phyloP scores from a whole-genome alignment of 2,797 vertebrate species.

The Sebastes glaucus region DNA sequence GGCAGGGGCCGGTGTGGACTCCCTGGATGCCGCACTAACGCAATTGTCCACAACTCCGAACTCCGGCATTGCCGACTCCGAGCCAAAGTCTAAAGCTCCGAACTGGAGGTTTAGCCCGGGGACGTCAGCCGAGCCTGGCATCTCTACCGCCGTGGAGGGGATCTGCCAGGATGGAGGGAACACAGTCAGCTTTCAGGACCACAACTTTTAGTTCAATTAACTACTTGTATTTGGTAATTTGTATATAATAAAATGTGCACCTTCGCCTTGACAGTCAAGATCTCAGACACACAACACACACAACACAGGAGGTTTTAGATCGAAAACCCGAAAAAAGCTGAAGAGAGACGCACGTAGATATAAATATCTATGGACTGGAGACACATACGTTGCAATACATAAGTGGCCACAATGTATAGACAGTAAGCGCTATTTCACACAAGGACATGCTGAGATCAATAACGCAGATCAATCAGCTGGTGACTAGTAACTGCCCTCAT shows the following conservation, averaged over 20 bases:
- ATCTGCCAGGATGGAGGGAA: conserved; percentile 78
- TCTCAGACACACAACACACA: not conserved
- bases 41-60: conserved; percentile 87
- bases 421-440: too few relatives aligned
- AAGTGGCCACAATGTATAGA: too few relatives aligned
- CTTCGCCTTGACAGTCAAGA: not conserved
- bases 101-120: conserved; percentile 95
- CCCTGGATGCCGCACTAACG: conserved; percentile 74
- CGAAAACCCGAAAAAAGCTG: too few relatives aligned
- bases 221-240: not conserved
- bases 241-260: not conserved
- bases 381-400: too few relatives aligned
- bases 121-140: conserved; percentile 93
- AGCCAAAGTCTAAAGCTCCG: conserved; percentile 95
- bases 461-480: too few relatives aligned
- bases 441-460: too few relatives aligned
- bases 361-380: too few relatives aligned
- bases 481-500: too few relatives aligned
- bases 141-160: conserved; percentile 94
- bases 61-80: conserved; percentile 89
- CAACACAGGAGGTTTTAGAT: too few relatives aligned
- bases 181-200: not conserved
- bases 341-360: too few relatives aligned
- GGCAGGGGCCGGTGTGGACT: conserved; percentile 74
- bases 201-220: not conserved